Evolutionary conservation across 2,888 invertebrate species (phyloP).

Genomic region (Bibio marci): DNA sequence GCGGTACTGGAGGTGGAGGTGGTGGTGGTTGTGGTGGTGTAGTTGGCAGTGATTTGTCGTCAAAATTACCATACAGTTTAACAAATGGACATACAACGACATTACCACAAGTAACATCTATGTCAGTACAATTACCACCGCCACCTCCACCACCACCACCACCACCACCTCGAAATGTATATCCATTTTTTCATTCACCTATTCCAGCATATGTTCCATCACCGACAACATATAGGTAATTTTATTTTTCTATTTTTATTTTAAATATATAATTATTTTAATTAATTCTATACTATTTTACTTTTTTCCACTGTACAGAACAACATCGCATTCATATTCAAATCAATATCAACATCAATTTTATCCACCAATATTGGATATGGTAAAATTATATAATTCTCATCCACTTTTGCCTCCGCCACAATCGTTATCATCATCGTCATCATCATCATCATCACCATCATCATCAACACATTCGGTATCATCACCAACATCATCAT

Average conservation of each 20-base stretch:
- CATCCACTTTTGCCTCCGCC: neutral
- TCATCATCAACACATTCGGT: neutral
- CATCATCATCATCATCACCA: neutral
- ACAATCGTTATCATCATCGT: neutral
- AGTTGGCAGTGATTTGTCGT: no score
- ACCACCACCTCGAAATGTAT: neutral
- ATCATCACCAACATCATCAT: neutral
- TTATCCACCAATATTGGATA: neutral
- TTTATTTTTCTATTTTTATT: no score
- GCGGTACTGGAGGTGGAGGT: no score
- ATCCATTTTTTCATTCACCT: no score
- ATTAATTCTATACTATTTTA: no score
- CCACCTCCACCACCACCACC: neutral
- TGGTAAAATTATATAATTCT: no score
- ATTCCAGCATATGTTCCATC: no score
- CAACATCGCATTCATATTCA: constrained; percentile 1
- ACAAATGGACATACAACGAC: no score
- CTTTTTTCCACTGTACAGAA: no score
- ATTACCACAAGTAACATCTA: neutral
- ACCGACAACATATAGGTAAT: no score
- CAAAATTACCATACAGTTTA: no score
- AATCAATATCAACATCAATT: constrained; percentile 1
- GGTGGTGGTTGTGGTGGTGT: no score
- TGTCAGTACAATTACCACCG: neutral
- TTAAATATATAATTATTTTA: neutral